phyloP scores from a whole-genome alignment of 23 tunicate genomes.

The Corella eumyota region DNA sequence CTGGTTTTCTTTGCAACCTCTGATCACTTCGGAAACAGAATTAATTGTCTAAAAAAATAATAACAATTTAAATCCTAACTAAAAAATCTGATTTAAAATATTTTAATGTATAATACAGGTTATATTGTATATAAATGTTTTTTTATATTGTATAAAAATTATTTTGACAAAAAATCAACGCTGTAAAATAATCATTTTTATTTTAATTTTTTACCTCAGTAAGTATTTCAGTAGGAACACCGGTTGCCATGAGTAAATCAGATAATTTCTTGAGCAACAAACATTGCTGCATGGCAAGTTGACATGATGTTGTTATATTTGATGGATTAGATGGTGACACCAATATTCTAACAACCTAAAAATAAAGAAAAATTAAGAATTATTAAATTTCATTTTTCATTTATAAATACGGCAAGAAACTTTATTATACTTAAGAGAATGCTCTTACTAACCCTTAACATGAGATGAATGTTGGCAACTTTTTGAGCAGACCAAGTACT shows the following conservation, averaged over 20 bases:
- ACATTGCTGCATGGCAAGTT: constrained; percentile 76
- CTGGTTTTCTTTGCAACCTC: constrained; percentile 75
- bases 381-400: neutral
- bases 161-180: too few species aligned
- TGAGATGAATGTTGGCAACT: constrained; percentile 64
- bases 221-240: constrained; percentile 86
- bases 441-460: constrained; percentile 29
- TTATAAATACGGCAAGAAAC: too few species aligned
- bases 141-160: too few species aligned
- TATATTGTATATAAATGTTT: too few species aligned
- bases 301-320: constrained; percentile 64
- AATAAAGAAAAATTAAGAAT: neutral
- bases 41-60: constrained; percentile 46
- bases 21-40: constrained; percentile 80
- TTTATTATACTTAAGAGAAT: too few species aligned
- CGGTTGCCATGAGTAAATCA: constrained; percentile 80
- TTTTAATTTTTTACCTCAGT: constrained; percentile 48
- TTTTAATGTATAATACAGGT: too few species aligned
- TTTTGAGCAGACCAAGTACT: constrained; percentile 74
- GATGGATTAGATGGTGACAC: constrained; percentile 93
- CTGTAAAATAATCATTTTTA: too few species aligned
- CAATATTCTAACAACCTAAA: constrained; percentile 54
- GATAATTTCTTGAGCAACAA: constrained; percentile 41
- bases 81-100: too few species aligned
- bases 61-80: too few species aligned